Evolutionary conservation across 1,140 invertebrate genomes (phyloP).

Genomic region (Drosophila nigrodunni): DNA sequence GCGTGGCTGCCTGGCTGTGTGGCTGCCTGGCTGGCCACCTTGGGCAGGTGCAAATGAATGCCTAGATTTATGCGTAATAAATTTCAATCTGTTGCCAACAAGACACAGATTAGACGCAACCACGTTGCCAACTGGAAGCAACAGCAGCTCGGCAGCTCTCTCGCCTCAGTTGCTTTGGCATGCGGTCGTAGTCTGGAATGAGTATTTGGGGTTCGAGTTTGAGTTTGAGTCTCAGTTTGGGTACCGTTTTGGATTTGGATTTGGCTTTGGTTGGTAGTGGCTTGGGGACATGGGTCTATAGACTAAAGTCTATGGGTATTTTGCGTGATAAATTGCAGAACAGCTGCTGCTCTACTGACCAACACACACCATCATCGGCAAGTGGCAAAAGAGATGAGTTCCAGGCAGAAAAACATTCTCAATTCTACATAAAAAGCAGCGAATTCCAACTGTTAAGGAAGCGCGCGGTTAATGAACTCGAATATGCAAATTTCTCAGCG

Average conservation of each 20-base stretch:
- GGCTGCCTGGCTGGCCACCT: conserved; percentile 6
- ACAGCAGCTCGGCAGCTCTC: background rate
- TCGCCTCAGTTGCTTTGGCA: conserved; percentile 17
- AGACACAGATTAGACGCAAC: conserved; percentile 69
- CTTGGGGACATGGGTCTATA: conserved; percentile 1
- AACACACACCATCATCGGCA: conserved; percentile 47
- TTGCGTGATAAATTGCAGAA: conserved; percentile 57
- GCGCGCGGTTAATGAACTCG: conserved; percentile 68
- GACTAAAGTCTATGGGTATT: conserved; percentile 3
- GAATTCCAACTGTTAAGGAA: conserved; percentile 32
- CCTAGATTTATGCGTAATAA: conserved; percentile 83
- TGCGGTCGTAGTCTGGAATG: conserved; percentile 25
- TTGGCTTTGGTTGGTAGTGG: background rate
- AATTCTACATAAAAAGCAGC: conserved; percentile 5
- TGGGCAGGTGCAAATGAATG: conserved; percentile 79
- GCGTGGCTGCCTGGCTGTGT: background rate
- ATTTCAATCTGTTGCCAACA: conserved; percentile 84
- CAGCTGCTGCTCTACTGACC: conserved; percentile 50
- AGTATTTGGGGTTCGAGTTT: conserved; percentile 24
- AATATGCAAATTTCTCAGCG: conserved; percentile 71
- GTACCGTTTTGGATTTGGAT: conserved; percentile 5
- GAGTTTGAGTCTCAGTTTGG: background rate
- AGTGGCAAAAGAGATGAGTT: conserved; percentile 58
- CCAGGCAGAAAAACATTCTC: background rate
- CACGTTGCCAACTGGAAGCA: conserved; percentile 6